Base-by-base conservation (phyloP, 2,888 invertebrate genomes). In the Agrilus cyanescens region DNA sequence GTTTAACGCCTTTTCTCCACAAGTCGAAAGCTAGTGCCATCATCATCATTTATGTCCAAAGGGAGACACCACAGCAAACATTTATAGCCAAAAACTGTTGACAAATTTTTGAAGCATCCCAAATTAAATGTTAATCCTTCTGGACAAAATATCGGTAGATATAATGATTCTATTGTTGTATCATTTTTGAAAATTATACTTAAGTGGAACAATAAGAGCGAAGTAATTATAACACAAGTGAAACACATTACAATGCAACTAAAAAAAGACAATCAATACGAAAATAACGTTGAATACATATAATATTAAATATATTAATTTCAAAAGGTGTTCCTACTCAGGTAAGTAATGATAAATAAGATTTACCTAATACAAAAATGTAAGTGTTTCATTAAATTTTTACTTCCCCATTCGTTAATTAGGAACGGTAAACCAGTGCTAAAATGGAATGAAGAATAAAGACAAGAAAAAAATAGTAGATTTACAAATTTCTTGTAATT, bases 401-500 rank as follows among this genome's bases (percentile, higher is more conserved):
- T 76, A 79, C 32, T 81, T 67, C 52, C 82, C 78, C 34, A 78
- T 79, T 82, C 83, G 70, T 85, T 88, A 90, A 91, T 78, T 66
- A 91, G 89, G 66, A 82, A 87, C 53, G 83, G 81, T 54, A 90
- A 67, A 51, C 85, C 80, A 38, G 91, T 87, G 40, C 76, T 70
- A 56, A 83, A 82, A 53, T 91, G 79, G 66, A 85, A 93, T 48
- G 88, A 63, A 69, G 91, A 91, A 66, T 91, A 91, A 41, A 87
- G 57, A 53, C 90, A 74, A 32, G 86, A 86, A 67, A 93, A 94
- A 46, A 82, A 87, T 58, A 96, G 75, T 69, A 96, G 94, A 52
- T 93, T 74, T 61, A 96, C 82, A 71, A 97, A 96, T 71, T 82
- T 95, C 71, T 96, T 96, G 74, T 96, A 95, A 69, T 96, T 96